Evolutionary conservation across 2,888 invertebrate species (phyloP), one percentile per base, ranked within the genome.

Genomic region (Heteromyza rotundicornis): DNA sequence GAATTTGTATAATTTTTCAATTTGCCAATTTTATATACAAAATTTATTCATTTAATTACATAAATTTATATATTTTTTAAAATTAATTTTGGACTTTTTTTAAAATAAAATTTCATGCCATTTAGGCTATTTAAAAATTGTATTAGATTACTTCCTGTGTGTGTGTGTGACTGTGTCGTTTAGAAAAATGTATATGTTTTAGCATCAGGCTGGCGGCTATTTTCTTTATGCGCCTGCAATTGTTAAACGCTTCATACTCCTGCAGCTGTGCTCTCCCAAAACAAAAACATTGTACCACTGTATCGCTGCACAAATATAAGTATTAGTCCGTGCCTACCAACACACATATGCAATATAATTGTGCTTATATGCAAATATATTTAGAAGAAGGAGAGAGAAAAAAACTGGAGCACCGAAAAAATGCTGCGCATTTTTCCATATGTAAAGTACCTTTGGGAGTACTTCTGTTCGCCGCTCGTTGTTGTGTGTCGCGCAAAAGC

Each of bases 121-220:
- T n/a, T n/a, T n/a, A n/a, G n/a, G n/a, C n/a, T n/a, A n/a, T n/a
- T n/a, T n/a, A n/a, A n/a, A n/a, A n/a, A n/a, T n/a, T n/a, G n/a
- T n/a, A n/a, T n/a, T n/a, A n/a, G n/a, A n/a, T n/a, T n/a, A n/a
- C n/a, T n/a, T n/a, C n/a, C n/a, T n/a, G n/a, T n/a, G n/a, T n/a
- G n/a, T n/a, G n/a, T n/a, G n/a, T n/a, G n/a, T n/a, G n/a, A n/a
- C n/a, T n/a, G n/a, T n/a, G n/a, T n/a, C n/a, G n/a, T n/a, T n/a
- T n/a, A 32, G 12, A 32, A 54, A 17, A 47, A 62, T 23, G 60
- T 47, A 44, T 36, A 23, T 35, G 56, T 56, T 32, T 27, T 35
- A 14, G 10, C 8, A 17, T 10, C 24, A 27, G 14, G 7, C 32
- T 32, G 5, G 32, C 32, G 32, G 32, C 32, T 5, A 32, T 32